Base-by-base conservation (phyloP, 2,797 vertebrate genomes). In the Phylloscopus collybita region DNA sequence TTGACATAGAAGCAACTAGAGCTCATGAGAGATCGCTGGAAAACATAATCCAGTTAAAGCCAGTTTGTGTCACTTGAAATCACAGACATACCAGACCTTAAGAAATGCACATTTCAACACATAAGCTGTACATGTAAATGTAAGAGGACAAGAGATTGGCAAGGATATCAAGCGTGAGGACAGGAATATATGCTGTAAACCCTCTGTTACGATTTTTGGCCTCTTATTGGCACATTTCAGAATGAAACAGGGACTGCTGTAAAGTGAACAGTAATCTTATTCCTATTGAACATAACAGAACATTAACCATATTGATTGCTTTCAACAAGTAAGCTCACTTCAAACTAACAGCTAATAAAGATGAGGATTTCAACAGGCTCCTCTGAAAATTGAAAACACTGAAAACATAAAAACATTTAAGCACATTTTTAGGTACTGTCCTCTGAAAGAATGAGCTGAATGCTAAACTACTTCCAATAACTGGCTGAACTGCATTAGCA, bases 281-380 rank as follows among this genome's bases (percentile, higher is more conserved):
- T 96, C 92, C 66, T 96, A 27, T 61, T 49, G 36, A 93, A 94
- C 23, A 71, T 90, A 95, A 61, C 71, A 81, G 61, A 78, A 96
- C 87, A 95, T 96, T 93, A 96, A 90, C 74, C 86, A 92, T 72
- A 90, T 75, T 38, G 92, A 89, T 87, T 79, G 9, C 26, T 78
- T 96, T 88, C 89, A 86, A 17, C 66, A 65, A 86, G 44, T 42
- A 84, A 94, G 34, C 56, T 96, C 42, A 92, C 83, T 94, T 96
- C 59, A 75, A 36, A 78, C 34, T 92, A 90, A 80, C 40, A 95
- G 42, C 67, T 95, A 97, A 96, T 93, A 96, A 90, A 92, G 73
- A 80, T 72, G 71, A 91, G 25, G 73, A 61, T 82, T 92, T 81
- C 20, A 86, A 54, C 40, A 92, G 91, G 40, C 18, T 69, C 30